Percentiles rank a stretch among this genome's conserved stretches.
Evolutionary conservation across 2,113 vertebrate genomes (phyloP).

Genomic region (human (Homo sapiens)): DNA sequence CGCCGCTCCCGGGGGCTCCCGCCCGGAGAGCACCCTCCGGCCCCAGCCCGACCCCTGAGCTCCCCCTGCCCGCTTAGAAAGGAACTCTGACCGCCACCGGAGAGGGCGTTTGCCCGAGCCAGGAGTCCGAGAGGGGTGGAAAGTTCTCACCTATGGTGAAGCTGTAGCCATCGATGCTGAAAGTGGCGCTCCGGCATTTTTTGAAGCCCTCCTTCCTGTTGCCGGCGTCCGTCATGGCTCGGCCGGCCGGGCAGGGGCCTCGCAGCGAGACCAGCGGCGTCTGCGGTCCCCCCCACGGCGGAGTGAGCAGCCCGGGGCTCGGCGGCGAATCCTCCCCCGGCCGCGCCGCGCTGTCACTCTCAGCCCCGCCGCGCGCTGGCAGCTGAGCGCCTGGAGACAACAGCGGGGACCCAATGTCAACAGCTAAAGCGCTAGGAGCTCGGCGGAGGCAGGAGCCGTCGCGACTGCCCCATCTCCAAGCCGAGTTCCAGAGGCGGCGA

Average conservation of each 20-base stretch:
- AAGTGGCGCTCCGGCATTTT: constrained; percentile 95
- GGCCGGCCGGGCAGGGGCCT: neutral
- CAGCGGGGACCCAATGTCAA: neutral
- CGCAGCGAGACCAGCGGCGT: neutral
- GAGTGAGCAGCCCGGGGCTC: neutral
- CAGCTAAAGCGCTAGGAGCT: neutral
- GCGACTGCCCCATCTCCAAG: neutral
- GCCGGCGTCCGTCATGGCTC: constrained; percentile 90
- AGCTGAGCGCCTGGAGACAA: neutral
- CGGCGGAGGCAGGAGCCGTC: neutral
- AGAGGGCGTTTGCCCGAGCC: neutral
- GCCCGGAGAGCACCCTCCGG: neutral
- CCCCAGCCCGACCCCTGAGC: neutral
- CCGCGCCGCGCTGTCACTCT: neutral
- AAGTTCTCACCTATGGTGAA: constrained; percentile 94
- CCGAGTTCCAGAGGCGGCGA: neutral
- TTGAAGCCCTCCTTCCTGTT: constrained; percentile 94
- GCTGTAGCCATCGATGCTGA: constrained; percentile 98
- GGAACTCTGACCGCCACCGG: neutral
- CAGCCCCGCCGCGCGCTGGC: neutral
- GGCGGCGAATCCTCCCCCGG: neutral
- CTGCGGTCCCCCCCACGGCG: neutral
- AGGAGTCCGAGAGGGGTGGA: neutral
- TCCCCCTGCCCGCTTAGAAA: neutral
- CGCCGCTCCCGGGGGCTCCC: neutral